A percentile compares a stretch with the other conserved stretches of the same genome.
phyloP scores from a whole-genome alignment of 1,140 invertebrate species.

The Ptiloglossa arizonensis region DNA sequence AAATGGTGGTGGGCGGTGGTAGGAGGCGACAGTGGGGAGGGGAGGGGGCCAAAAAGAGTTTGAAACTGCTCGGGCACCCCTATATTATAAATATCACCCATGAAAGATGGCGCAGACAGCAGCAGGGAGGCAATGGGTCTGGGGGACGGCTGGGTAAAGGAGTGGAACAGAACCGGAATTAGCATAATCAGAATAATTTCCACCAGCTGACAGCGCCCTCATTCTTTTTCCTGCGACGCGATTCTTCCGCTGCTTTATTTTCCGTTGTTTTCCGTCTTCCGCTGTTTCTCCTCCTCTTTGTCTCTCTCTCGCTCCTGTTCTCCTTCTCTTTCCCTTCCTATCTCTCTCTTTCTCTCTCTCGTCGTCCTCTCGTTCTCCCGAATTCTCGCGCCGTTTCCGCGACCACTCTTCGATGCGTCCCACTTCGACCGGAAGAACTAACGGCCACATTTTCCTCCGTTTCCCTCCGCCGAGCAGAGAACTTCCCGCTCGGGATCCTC shows the following conservation, averaged over 20 bases:
- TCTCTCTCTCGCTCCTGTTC: background rate
- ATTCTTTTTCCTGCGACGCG: constrained; percentile 81
- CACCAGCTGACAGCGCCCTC: constrained; percentile 82
- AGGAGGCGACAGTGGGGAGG: constrained; percentile 25
- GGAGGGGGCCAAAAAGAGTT: constrained; percentile 79
- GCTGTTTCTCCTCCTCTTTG: constrained; percentile 54
- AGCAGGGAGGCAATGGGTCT: constrained; percentile 75
- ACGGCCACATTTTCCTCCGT: constrained; percentile 28
- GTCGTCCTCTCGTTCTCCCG: constrained; percentile 57
- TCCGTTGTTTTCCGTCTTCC: constrained; percentile 78
- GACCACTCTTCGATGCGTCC: constrained; percentile 65
- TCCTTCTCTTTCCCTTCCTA: constrained; percentile 1
- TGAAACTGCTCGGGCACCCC: constrained; percentile 80
- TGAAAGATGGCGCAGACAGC: constrained; percentile 83
- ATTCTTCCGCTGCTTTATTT: constrained; percentile 81
- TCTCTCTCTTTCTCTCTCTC: background rate
- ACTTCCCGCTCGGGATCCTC: background rate
- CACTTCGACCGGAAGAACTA: constrained; percentile 64
- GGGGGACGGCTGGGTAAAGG: constrained; percentile 79
- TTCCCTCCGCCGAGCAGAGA: background rate
- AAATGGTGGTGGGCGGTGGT: constrained; percentile 35
- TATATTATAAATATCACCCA: constrained; percentile 82
- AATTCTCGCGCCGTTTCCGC: constrained; percentile 72
- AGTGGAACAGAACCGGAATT: constrained; percentile 83
- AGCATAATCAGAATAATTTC: constrained; percentile 84